Evolutionary conservation across 2,888 invertebrate genomes (phyloP), one percentile per base, ranked within the genome.

Genomic region (Seladonia tumulorum): DNA sequence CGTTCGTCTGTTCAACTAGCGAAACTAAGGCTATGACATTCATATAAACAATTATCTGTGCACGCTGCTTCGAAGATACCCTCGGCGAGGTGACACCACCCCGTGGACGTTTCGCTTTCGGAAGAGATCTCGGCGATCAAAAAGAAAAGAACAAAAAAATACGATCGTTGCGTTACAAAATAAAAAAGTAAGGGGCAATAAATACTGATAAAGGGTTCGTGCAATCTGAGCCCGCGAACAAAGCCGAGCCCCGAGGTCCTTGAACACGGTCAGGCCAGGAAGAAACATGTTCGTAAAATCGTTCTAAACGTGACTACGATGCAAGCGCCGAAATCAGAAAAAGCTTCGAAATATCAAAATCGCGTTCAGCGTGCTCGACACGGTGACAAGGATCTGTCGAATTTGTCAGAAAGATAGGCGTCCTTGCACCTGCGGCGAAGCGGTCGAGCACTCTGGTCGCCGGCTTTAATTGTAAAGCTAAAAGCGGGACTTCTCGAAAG

Each of bases 1-100:
- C 85, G 88, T 90, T 90, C 83, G 86, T 90, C 76, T 83, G 82
- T 87, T 91, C 79, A 90, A 88, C 93, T 93, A 93, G 93, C 93
- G 90, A 90, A 87, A 91, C 93, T 93, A 93, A 90, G 86, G 88
- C 89, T 89, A 89, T 79, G 81, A 90, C 81, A 91, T 90, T 90
- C 90, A 92, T 88, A 83, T 89, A 89, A 90, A 91, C 85, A 74
- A 86, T 89, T 89, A 87, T 84, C 79, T 79, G 73, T 79, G 82
- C 86, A 82, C 83, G 87, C 89, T 89, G 91, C 85, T 89, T 91
- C 89, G 88, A 89, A 81, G 77, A 81, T 71, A 60, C 35, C 39
- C 18, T 60, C 42, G 57, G 45, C 39, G 35, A 29, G 35, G 35
- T 57, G 57, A 78, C 68, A 49, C 68, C 42, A 2, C 35, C 47